Percentiles rank a stretch among this genome's conserved stretches.
Evolutionary conservation across 2,888 invertebrate genomes (phyloP).

Genomic region (Temnothorax unifasciatus): DNA sequence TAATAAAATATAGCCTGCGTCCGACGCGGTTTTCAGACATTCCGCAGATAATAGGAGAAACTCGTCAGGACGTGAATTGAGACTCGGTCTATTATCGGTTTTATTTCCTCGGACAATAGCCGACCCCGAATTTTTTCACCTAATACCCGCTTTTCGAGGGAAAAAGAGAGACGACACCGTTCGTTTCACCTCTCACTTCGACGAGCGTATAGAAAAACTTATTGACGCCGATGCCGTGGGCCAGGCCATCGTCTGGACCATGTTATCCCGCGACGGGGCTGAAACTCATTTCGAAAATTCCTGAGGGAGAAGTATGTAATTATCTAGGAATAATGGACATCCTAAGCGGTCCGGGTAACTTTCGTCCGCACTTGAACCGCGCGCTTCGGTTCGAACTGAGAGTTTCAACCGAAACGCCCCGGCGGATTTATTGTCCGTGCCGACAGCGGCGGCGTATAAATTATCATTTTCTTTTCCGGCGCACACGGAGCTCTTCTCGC

Average conservation of each 20-base stretch:
- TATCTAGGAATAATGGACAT: slow-evolving; percentile 79
- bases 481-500: slow-evolving; percentile 7
- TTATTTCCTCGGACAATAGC: slow-evolving; percentile 23
- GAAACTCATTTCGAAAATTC: slow-evolving; percentile 80
- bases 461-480: slow-evolving; percentile 61
- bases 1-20: slow-evolving; percentile 13
- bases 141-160: not conserved
- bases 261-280: slow-evolving; percentile 49
- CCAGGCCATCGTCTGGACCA: slow-evolving; percentile 43
- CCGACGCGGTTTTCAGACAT: not conserved
- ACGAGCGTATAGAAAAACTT: slow-evolving; percentile 45
- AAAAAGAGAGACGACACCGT: not conserved
- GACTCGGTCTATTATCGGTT: slow-evolving; percentile 26
- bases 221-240: slow-evolving; percentile 36
- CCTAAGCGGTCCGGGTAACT: slow-evolving; percentile 73
- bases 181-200: not conserved
- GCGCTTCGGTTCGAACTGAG: slow-evolving; percentile 9
- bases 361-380: slow-evolving; percentile 57
- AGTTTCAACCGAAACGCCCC: slow-evolving; percentile 40
- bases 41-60: slow-evolving; percentile 1
- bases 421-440: slow-evolving; percentile 68
- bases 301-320: slow-evolving; percentile 77
- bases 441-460: slow-evolving; percentile 65
- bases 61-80: not conserved
- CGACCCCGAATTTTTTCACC: slow-evolving; percentile 7